Evolutionary conservation across 2,797 vertebrate genomes (phyloP).

Genomic region (Bucorvus abyssinicus): DNA sequence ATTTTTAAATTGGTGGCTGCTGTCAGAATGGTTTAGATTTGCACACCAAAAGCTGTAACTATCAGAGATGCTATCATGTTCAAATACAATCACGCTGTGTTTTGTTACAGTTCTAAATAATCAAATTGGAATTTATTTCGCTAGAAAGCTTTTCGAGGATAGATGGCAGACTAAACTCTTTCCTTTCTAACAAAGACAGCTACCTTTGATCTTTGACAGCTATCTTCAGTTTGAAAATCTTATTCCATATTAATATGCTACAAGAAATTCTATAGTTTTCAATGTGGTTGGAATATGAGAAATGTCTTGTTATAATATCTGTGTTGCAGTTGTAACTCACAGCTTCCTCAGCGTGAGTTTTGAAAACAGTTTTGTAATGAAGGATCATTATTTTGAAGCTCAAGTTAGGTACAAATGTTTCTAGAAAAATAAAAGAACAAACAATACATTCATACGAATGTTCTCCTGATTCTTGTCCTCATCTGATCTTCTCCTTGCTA

Average conservation of each 20-base stretch:
- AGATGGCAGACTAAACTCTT: not conserved
- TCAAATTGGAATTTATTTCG: not conserved
- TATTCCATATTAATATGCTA: not conserved
- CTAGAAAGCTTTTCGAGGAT: not conserved
- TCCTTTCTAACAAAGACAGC: not conserved
- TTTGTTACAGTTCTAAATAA: constrained; percentile 1
- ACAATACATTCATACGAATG: not conserved
- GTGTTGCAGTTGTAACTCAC: not conserved
- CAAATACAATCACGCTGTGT: not conserved
- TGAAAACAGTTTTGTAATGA: not conserved
- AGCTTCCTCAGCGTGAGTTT: not conserved
- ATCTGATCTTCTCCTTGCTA: not conserved
- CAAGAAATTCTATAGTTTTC: not conserved
- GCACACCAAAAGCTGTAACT: not conserved
- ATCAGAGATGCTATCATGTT: not conserved
- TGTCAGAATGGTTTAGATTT: not conserved
- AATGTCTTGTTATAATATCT: not conserved
- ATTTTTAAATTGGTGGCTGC: constrained; percentile 1
- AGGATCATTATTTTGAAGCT: not conserved
- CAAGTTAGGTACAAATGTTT: not conserved
- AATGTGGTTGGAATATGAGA: not conserved
- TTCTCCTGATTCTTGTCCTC: not conserved
- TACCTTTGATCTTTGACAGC: constrained; percentile 20
- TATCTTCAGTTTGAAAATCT: not conserved
- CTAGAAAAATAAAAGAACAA: not conserved